Evolutionary conservation across 2,113 vertebrate species (phyloP).

Genomic region (Petaurus breviceps): DNA sequence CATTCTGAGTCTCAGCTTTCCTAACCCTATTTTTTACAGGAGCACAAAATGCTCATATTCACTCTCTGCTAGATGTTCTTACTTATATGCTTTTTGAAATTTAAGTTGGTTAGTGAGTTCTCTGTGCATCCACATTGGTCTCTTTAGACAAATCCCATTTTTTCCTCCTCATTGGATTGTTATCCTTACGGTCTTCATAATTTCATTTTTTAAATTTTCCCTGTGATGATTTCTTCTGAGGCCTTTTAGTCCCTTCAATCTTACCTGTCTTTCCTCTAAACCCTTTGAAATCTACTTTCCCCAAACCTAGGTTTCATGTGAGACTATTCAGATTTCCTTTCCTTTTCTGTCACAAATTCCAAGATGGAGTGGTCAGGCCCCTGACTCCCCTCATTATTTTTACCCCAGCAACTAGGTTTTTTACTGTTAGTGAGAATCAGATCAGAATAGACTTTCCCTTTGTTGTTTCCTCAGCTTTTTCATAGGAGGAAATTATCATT

Average conservation of each 20-base stretch:
- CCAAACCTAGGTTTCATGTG: background rate
- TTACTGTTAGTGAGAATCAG: background rate
- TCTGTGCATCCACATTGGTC: background rate
- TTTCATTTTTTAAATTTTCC: background rate
- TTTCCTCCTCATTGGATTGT: background rate
- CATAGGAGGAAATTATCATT: background rate
- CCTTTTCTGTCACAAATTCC: background rate
- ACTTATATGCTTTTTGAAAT: background rate
- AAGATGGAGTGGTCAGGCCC: background rate
- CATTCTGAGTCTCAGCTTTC: background rate
- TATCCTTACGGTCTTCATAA: background rate
- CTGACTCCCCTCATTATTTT: background rate
- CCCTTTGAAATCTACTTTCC: background rate
- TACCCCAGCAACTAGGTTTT: background rate
- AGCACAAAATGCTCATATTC: background rate
- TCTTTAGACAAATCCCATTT: background rate
- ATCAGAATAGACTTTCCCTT: background rate
- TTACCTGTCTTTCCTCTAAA: background rate
- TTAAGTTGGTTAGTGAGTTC: background rate
- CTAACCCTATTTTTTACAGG: background rate
- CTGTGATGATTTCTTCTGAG: background rate
- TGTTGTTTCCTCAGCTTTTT: background rate
- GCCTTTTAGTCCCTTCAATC: background rate
- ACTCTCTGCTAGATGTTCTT: background rate
- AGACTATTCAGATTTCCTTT: background rate